Evolutionary conservation across 2,797 vertebrate genomes (phyloP), one percentile per base, ranked within the genome.

Genomic region (Arremon aurantiirostris): DNA sequence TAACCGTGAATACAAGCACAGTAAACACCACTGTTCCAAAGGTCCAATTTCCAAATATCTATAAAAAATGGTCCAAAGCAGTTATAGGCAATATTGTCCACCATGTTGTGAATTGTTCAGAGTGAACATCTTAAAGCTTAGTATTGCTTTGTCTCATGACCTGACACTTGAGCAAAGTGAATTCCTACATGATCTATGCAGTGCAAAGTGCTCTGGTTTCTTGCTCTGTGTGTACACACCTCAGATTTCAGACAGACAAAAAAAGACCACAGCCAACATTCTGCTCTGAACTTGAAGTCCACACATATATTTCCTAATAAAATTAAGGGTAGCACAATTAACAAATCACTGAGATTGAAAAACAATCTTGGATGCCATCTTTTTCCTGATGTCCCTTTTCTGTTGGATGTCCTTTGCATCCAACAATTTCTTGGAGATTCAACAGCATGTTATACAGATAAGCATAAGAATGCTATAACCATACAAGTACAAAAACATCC

Each of bases 1-100:
- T 99, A 93, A 99, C 99, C 0, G 99, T 99, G 97, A 99, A 99
- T 73, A 99, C 99, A 28, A 99, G 98, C 86, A 99, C 98, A 24
- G 99, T 99, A 97, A 99, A 99, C 88, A 99, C 99, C 93, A 99
- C 97, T 1, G 99, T 99, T 83, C 99, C 99, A 68, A 99, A 99
- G 6, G 99, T 99, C 99, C 99, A 99, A 95, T 99, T 99, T 95
- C 99, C 99, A 98, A 99, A 99, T 97, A 99, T 98, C 99, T 99
- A 95, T 50, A 84, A 97, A 91, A 90, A 95, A 88, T 13, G 20
- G 50, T n/a, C 37, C 80, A 86, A 56, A 91, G 17, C 35, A 88
- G 34, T 77, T 87, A 49, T 4, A 65, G 34, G 39, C 53, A 87
- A 34, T 20, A 63, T 12, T n/a, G 10, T 80, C 8, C 26, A 56